Evolutionary conservation across 2,113 vertebrate species (phyloP), one percentile per base, ranked within the genome.

Genomic region (Indicator maculatus): DNA sequence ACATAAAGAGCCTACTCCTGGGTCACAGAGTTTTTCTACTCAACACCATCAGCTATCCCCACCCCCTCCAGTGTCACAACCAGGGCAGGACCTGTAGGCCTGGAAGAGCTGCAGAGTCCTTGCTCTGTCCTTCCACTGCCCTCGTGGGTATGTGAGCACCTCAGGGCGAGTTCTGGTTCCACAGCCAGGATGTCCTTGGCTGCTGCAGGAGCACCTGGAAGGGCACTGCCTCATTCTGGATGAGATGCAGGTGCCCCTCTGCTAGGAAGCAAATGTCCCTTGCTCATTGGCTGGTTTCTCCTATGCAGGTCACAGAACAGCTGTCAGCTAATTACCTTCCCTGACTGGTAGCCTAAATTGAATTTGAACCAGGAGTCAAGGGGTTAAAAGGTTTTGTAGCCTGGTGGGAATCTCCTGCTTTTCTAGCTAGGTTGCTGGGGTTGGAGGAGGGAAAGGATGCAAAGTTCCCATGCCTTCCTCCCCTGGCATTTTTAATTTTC

Each of bases 311-410:
- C 65, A 71, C 75, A 94, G 61, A 93, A 69, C 91, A 91, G 44
- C 82, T 96, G 87, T 36, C 66, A 83, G 41, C 23, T 74, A 89
- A 93, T 95, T 88, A 80, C 41, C 33, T 92, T 71, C 38, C 52
- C 38, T 70, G 31, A 69, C 27, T 83, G 33, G 36, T 67, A 59
- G 39, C 23, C 56, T 70, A 70, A 83, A 80, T 30, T 47, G 41
- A 76, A 89, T 90, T 82, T 69, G 47, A 89, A 41, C 20, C 17
- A 33, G 41, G 26, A 83, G 28, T 26, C 21, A 2, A 1, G 14
- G 60, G 36, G 21, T 79, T 12, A 82, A 69, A 70, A 72, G 5
- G 2, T 61, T 61, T 45, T 56, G 28, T 50, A 30, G 36, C 20
- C 16, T 69, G 26, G 75, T 72, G 27, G 27, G 65, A 87, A 70